A percentile compares a stretch with the other conserved stretches of the same genome.
Conservation (phyloP, 2,113 vertebrate species). For the Ptilonorhynchus violaceus region DNA sequence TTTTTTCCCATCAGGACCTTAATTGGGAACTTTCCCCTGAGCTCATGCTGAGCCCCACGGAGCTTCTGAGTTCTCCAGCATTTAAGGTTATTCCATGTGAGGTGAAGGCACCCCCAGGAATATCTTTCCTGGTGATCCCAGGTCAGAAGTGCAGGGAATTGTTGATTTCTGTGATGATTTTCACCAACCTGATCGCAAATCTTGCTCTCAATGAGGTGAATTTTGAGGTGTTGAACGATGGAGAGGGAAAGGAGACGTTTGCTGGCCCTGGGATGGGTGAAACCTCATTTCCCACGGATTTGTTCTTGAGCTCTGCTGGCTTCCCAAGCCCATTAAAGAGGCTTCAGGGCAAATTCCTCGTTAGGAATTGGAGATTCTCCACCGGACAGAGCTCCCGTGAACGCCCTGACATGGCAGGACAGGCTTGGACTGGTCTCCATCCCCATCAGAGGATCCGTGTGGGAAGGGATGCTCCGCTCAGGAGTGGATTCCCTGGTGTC, state of each 20-base stretch:
- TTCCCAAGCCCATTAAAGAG: neutral
- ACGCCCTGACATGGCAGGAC: neutral
- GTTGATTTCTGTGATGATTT: neutral
- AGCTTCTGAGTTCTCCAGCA: neutral
- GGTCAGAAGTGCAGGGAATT: neutral
- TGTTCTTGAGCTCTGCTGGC: neutral
- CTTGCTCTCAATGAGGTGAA: neutral
- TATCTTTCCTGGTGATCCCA: neutral
- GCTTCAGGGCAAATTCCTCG: neutral
- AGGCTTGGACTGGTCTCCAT: neutral
- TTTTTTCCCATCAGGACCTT: neutral
- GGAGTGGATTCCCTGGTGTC: neutral
- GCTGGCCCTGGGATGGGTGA: neutral
- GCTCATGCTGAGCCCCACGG: neutral
- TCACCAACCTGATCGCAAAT: neutral
- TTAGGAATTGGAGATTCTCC: neutral
- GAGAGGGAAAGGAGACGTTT: neutral
- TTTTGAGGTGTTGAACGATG: neutral
- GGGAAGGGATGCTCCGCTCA: neutral
- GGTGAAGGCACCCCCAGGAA: neutral
- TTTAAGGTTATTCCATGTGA: neutral
- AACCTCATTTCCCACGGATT: neutral
- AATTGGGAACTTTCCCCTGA: neutral
- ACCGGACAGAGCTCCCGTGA: neutral
- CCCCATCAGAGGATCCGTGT: neutral